These are phyloP conservation scores for Ptychodera flava DNA, from an alignment of 35 echinoderm and acorn worm genomes.

Conservation along the genomic window DNA sequence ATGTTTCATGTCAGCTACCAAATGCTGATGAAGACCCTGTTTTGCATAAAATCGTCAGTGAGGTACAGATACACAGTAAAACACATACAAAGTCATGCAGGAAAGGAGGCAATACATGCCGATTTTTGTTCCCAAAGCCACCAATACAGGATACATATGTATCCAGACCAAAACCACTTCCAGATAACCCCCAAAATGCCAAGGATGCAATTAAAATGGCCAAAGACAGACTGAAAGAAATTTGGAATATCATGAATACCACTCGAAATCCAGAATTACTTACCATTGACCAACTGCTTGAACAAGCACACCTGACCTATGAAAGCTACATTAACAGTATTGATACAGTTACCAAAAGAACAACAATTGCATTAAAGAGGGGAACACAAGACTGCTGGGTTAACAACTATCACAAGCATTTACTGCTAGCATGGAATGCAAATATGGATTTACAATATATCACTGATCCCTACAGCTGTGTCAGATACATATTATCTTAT, in stretches of 20 bases:
- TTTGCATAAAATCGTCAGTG: constrained; percentile 10
- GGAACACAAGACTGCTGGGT: constrained; percentile 31
- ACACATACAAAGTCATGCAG: constrained; percentile 37
- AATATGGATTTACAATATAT: constrained; percentile 47
- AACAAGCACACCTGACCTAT: constrained; percentile 12
- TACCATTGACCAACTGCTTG: constrained; percentile 11
- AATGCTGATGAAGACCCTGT: constrained; percentile 12
- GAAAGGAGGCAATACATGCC: constrained; percentile 28
- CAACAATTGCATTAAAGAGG: constrained; percentile 13
- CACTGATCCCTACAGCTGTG: constrained; percentile 38
- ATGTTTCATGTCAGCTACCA: constrained; percentile 20
- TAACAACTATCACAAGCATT: constrained; percentile 27
- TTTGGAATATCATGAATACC: constrained; percentile 12
- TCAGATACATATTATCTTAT: constrained; percentile 36
- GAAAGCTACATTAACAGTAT: constrained; percentile 4
- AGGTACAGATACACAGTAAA: constrained; percentile 34
- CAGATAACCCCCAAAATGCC: not conserved
- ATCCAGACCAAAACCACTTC: constrained; percentile 2
- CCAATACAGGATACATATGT: constrained; percentile 36
- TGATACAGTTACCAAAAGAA: constrained; percentile 11
- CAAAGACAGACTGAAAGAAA: constrained; percentile 15
- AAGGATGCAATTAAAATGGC: not conserved
- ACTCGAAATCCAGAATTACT: not conserved
- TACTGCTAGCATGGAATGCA: constrained; percentile 26
- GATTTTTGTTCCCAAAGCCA: constrained; percentile 20